phyloP scores from a whole-genome alignment of 2,797 vertebrate species.

The Lagocephalus sceleratus region DNA sequence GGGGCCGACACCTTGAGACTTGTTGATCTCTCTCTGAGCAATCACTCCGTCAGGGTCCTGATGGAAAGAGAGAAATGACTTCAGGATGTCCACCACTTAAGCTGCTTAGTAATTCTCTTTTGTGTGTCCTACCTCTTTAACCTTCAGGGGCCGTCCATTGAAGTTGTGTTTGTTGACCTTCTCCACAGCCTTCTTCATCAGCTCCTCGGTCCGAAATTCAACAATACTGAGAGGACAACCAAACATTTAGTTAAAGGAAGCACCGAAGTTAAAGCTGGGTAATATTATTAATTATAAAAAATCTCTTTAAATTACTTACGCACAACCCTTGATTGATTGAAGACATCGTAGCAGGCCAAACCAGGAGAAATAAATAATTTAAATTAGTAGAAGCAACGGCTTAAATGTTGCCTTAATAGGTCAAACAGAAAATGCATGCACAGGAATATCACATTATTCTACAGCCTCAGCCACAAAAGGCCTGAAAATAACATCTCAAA shows the following conservation, averaged over 20 bases:
- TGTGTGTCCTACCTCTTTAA: slow-evolving; percentile 84
- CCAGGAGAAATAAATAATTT: slow-evolving; percentile 22
- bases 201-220: slow-evolving; percentile 97
- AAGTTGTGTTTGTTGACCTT: slow-evolving; percentile 95
- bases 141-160: slow-evolving; percentile 93
- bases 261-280: neutral
- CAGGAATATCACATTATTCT: slow-evolving; percentile 44
- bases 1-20: slow-evolving; percentile 73
- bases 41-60: slow-evolving; percentile 93
- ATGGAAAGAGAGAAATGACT: slow-evolving; percentile 15
- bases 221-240: slow-evolving; percentile 81
- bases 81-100: neutral
- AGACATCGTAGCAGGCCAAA: slow-evolving; percentile 46
- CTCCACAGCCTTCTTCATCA: slow-evolving; percentile 97
- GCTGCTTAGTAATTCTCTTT: too few relatives aligned
- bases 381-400: slow-evolving; percentile 68
- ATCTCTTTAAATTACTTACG: slow-evolving; percentile 82
- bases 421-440: slow-evolving; percentile 56
- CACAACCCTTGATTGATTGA: slow-evolving; percentile 87
- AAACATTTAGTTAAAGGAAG: neutral
- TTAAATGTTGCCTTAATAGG: slow-evolving; percentile 5
- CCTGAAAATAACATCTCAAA: slow-evolving; percentile 33
- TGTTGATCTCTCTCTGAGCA: slow-evolving; percentile 88
- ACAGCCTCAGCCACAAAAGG: slow-evolving; percentile 45
- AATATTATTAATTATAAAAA: neutral